Conservation (phyloP, 2,113 vertebrate species). For the Bettongia penicillata region DNA sequence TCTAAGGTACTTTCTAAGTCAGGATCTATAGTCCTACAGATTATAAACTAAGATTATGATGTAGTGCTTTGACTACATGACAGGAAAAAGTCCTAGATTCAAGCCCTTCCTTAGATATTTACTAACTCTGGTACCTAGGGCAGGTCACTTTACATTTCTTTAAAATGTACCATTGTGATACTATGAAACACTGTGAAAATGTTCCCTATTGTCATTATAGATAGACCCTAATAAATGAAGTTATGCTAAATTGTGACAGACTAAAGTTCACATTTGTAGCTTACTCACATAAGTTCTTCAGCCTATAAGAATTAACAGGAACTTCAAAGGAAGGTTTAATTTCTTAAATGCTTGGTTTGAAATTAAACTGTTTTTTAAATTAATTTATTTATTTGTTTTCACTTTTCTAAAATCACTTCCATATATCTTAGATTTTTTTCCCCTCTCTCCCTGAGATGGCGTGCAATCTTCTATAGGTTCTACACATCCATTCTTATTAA, state of each 20-base stretch:
- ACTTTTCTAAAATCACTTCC: too few relatives aligned
- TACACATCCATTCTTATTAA: too few relatives aligned
- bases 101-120: not conserved
- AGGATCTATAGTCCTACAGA: not conserved
- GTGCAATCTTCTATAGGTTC: too few relatives aligned
- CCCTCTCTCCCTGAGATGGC: too few relatives aligned
- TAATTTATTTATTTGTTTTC: too few relatives aligned
- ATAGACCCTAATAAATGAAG: not conserved
- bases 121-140: not conserved
- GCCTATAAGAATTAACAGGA: not conserved
- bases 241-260: not conserved
- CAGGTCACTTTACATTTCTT: not conserved
- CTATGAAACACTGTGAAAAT: not conserved
- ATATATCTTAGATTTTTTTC: too few relatives aligned
- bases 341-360: not conserved
- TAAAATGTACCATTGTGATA: not conserved
- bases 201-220: not conserved
- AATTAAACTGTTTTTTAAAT: not conserved
- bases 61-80: not conserved
- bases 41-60: not conserved
- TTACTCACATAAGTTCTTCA: not conserved
- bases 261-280: not conserved
- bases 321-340: not conserved
- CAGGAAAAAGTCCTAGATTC: not conserved
- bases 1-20: not conserved